phyloP scores from a whole-genome alignment of 2,888 invertebrate genomes.

The Scaptomyza reducta region DNA sequence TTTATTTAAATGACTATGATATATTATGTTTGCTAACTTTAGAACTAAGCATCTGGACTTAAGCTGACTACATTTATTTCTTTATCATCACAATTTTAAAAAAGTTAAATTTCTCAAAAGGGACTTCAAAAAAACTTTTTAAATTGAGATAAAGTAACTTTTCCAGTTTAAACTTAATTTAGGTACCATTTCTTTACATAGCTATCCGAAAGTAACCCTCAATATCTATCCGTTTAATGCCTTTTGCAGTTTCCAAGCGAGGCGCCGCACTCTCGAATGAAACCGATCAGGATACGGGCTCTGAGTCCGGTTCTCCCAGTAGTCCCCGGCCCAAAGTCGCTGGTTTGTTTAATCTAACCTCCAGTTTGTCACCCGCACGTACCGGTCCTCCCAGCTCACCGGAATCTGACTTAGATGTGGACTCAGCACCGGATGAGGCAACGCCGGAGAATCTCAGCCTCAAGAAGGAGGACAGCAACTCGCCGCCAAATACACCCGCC shows the following conservation, averaged over 20 bases:
- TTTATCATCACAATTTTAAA: too few relatives aligned
- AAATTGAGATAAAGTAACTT: too few relatives aligned
- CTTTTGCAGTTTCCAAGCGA: conserved; percentile 82
- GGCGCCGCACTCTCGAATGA: conserved; percentile 83
- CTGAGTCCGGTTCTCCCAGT: conserved; percentile 83
- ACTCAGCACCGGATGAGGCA: conserved; percentile 85
- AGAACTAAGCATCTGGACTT: too few relatives aligned
- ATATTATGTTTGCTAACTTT: too few relatives aligned
- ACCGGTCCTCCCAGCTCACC: conserved; percentile 84
- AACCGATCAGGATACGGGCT: conserved; percentile 84
- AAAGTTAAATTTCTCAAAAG: not conserved
- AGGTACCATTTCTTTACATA: fast-evolving
- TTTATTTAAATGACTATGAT: not conserved
- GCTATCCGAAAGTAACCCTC: not conserved
- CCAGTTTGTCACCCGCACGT: conserved; percentile 83
- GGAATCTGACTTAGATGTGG: conserved; percentile 84
- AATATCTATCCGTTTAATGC: conserved; percentile 3
- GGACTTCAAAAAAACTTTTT: too few relatives aligned
- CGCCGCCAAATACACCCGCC: conserved; percentile 84
- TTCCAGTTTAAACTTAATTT: too few relatives aligned
- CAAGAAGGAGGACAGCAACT: conserved; percentile 87
- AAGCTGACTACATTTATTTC: too few relatives aligned
- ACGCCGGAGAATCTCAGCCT: conserved; percentile 93
- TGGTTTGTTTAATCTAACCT: conserved; percentile 78
- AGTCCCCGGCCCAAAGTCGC: conserved; percentile 82